These are phyloP conservation scores for Neofelis nebulosa DNA, from an alignment of 2,113 vertebrate species.

Conservation along the genomic window DNA sequence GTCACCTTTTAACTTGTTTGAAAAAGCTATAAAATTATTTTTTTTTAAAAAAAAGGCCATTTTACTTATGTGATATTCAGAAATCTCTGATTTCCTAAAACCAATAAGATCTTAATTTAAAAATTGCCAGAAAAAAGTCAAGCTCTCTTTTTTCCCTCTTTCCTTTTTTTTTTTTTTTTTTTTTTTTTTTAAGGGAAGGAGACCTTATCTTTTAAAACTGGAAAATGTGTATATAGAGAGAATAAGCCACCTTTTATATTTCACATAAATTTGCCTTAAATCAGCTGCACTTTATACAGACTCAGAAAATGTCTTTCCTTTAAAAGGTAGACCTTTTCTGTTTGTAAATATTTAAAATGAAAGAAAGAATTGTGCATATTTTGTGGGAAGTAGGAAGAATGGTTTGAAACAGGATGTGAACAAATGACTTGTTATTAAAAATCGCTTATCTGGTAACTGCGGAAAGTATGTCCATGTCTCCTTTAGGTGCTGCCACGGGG, in stretches of 20 bases:
- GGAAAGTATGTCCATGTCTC: constrained; percentile 23
- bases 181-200: constrained; percentile 77
- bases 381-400: constrained; percentile 63
- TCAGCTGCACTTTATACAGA: constrained; percentile 89
- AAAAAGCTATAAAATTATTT: constrained; percentile 77
- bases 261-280: constrained; percentile 91
- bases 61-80: constrained; percentile 65
- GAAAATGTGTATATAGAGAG: constrained; percentile 82
- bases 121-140: constrained; percentile 66
- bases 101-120: constrained; percentile 67
- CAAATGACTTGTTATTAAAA: constrained; percentile 52
- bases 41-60: constrained; percentile 64
- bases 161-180: constrained; percentile 59
- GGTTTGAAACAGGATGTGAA: constrained; percentile 25
- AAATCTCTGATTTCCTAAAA: constrained; percentile 67
- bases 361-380: constrained; percentile 80
- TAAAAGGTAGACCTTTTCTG: constrained; percentile 82
- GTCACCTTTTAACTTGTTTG: constrained; percentile 78
- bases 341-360: constrained; percentile 86
- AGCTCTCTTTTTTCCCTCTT: constrained; percentile 30
- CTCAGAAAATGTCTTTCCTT: constrained; percentile 83
- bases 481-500: background rate
- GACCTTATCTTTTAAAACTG: constrained; percentile 81
- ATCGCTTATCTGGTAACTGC: background rate
- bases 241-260: constrained; percentile 87